Evolutionary conservation across 2,113 vertebrate genomes (phyloP).

Genomic region (Prochilodus magdalenae): DNA sequence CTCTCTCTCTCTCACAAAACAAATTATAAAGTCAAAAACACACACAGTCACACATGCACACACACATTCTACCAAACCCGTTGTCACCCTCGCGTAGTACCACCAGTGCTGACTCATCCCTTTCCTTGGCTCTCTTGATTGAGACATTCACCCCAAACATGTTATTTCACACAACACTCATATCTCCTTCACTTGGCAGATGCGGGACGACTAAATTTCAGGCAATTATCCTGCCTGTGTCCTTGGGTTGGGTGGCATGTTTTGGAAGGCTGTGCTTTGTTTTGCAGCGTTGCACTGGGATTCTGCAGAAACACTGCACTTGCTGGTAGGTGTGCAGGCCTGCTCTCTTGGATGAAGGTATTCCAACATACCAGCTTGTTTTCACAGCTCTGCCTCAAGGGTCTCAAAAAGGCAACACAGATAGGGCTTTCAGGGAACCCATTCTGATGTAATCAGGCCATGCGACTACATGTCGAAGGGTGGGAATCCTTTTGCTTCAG

Average conservation of each 20-base stretch:
- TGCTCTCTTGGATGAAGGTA: slow-evolving; percentile 61
- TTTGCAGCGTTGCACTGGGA: slow-evolving; percentile 50
- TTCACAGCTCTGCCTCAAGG: slow-evolving; percentile 49
- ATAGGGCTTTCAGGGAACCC: slow-evolving; percentile 44
- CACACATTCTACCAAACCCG: background rate
- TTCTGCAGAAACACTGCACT: slow-evolving; percentile 52
- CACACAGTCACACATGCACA: background rate
- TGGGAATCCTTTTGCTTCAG: slow-evolving; percentile 11
- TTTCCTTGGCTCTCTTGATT: slow-evolving; percentile 49
- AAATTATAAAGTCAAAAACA: background rate
- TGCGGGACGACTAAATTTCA: slow-evolving; percentile 60
- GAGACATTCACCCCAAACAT: slow-evolving; percentile 61
- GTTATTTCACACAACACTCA: slow-evolving; percentile 64
- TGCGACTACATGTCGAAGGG: slow-evolving; percentile 38
- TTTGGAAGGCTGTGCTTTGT: slow-evolving; percentile 47
- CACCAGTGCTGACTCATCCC: slow-evolving; percentile 46
- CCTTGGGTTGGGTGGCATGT: slow-evolving; percentile 51
- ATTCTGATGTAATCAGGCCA: slow-evolving; percentile 61
- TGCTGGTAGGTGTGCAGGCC: slow-evolving; percentile 55
- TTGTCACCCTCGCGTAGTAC: slow-evolving; percentile 1
- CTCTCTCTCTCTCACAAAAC: slow-evolving; percentile 9
- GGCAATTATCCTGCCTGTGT: slow-evolving; percentile 61
- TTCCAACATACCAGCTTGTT: slow-evolving; percentile 57
- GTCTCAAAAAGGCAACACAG: slow-evolving; percentile 58
- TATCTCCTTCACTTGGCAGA: slow-evolving; percentile 57